Percentiles rank a stretch among this genome's conserved stretches.
Evolutionary conservation across 2,113 vertebrate species (phyloP).

Genomic region (Nyctibius bracteatus): DNA sequence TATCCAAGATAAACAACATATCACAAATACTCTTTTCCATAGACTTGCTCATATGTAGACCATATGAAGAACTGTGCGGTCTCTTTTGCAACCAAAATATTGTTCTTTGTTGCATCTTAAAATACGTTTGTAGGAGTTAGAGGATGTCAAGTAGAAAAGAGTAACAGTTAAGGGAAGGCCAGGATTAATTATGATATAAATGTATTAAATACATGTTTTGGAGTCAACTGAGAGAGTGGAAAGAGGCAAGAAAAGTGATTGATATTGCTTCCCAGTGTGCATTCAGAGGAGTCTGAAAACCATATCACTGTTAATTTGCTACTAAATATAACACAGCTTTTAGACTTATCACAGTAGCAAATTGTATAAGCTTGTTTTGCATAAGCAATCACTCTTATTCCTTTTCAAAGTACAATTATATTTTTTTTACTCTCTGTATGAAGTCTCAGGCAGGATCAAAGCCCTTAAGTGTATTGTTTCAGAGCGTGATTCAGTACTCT

Average conservation of each 20-base stretch:
- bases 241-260: conserved; percentile 1
- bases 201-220: not conserved
- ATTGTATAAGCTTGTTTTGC: conserved; percentile 33
- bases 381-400: not conserved
- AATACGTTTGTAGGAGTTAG: not conserved
- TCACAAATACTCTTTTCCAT: not conserved
- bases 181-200: not conserved
- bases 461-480: not conserved
- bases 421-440: not conserved
- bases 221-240: not conserved
- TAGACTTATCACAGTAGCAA: not conserved
- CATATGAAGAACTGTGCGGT: not conserved
- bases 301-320: conserved; percentile 3
- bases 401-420: not conserved
- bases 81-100: not conserved
- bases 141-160: not conserved
- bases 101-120: not conserved
- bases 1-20: not conserved
- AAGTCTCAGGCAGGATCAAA: not conserved
- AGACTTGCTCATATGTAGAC: not conserved
- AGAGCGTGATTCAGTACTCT: not conserved
- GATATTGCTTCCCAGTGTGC: not conserved
- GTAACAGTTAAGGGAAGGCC: not conserved
- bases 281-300: not conserved
- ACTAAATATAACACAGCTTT: conserved; percentile 10